phyloP scores from a whole-genome alignment of 2,113 vertebrate species.

The Machaerirhynchus nigripectus region DNA sequence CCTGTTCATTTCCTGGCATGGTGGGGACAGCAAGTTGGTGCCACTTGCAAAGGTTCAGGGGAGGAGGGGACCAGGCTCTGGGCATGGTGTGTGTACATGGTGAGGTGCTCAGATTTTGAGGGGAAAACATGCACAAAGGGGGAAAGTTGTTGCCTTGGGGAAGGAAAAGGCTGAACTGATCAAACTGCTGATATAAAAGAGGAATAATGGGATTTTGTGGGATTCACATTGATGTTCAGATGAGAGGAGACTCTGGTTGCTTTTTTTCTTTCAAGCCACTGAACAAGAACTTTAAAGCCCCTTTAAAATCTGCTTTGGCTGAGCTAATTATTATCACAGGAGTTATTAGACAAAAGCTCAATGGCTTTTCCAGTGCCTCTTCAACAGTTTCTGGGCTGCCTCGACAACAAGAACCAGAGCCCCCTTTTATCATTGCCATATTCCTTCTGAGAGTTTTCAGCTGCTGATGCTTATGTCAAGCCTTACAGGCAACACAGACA shows the following conservation, averaged over 20 bases:
- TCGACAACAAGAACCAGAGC: neutral
- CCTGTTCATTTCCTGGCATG: neutral
- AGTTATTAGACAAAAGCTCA: slow-evolving; percentile 63
- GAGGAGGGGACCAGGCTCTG: neutral
- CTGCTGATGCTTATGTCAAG: neutral
- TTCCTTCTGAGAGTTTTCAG: neutral
- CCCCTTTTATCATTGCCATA: neutral
- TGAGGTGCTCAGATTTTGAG: neutral
- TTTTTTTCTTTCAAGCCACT: slow-evolving; percentile 69
- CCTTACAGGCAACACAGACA: neutral
- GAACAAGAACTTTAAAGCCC: slow-evolving; percentile 77
- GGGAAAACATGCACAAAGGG: slow-evolving; percentile 14
- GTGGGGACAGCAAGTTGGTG: neutral
- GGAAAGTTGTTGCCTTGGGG: slow-evolving; percentile 75
- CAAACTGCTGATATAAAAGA: slow-evolving; percentile 72
- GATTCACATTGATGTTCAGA: slow-evolving; percentile 79
- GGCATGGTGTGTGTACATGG: rapidly evolving
- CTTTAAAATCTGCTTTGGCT: slow-evolving; percentile 75
- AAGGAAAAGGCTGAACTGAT: slow-evolving; percentile 70
- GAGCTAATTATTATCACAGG: slow-evolving; percentile 78
- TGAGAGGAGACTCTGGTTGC: slow-evolving; percentile 75
- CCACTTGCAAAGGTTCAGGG: neutral
- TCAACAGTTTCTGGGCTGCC: neutral
- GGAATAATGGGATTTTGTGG: slow-evolving; percentile 84
- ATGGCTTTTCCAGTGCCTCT: slow-evolving; percentile 38